These are phyloP conservation scores for Dreissena polymorpha DNA, from an alignment of 1,140 invertebrate genomes.

Conservation along the genomic window DNA sequence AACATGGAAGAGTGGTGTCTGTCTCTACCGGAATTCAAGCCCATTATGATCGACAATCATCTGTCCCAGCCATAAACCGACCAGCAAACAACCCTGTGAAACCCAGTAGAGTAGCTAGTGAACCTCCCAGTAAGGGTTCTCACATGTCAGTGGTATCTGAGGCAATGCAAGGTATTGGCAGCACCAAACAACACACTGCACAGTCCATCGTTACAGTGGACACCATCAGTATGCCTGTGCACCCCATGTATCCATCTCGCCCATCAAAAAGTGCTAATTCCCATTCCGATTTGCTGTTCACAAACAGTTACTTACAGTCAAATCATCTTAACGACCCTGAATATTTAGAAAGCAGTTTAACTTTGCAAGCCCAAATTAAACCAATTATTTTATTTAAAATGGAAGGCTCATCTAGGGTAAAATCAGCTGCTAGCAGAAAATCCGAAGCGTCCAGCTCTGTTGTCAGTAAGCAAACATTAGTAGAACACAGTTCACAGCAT, in stretches of 20 bases:
- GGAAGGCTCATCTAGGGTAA: conserved; percentile 23
- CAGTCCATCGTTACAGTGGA: background rate
- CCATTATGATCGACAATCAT: background rate
- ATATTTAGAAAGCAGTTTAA: background rate
- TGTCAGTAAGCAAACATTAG: background rate
- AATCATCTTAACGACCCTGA: background rate
- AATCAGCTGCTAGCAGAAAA: conserved; percentile 30
- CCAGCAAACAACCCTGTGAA: background rate
- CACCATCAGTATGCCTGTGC: conserved; percentile 4
- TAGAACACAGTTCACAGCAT: background rate
- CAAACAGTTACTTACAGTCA: background rate
- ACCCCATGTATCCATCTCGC: conserved; percentile 22
- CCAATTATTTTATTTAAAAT: conserved; percentile 44
- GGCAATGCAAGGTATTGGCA: background rate
- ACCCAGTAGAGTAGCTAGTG: conserved; percentile 37
- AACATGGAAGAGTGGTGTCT: conserved; percentile 18
- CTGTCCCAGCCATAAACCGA: background rate
- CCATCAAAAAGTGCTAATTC: conserved; percentile 22
- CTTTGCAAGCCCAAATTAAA: conserved; percentile 17
- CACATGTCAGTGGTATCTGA: conserved; percentile 24
- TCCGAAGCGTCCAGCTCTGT: background rate
- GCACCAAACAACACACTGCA: no score
- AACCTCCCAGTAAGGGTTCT: conserved; percentile 45
- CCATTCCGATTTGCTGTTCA: background rate
- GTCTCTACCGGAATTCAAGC: conserved; percentile 3